These are phyloP conservation scores for Pangasius larnaudii DNA, from an alignment of 2,797 vertebrate species.

Conservation along the genomic window DNA sequence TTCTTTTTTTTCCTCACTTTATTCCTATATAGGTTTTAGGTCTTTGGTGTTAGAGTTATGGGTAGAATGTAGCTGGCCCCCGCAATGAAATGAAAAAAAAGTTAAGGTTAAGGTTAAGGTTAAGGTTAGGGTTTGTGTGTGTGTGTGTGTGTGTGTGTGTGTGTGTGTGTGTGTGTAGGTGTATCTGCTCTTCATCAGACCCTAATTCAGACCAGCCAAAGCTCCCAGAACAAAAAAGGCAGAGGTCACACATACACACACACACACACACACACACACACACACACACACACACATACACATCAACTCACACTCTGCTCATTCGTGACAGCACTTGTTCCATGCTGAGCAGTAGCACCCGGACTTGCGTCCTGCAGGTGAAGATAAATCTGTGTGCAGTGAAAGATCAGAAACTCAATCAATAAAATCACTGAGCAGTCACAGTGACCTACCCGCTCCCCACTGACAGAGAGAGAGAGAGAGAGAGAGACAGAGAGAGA, in stretches of 20 bases:
- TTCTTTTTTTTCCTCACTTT: not conserved
- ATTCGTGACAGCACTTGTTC: not conserved
- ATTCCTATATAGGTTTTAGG: not conserved
- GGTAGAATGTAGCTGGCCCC: too few species aligned
- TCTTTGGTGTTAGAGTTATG: not conserved
- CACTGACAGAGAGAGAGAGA: not conserved
- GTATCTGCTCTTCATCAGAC: constrained; percentile 26
- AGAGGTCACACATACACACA: not conserved
- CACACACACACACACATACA: not conserved
- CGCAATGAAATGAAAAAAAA: not conserved
- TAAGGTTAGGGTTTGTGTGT: not conserved
- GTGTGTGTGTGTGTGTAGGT: constrained; percentile 18
- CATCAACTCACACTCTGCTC: constrained; percentile 12
- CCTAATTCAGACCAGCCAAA: constrained; percentile 28
- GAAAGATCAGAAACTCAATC: constrained; percentile 50
- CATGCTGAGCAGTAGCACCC: constrained; percentile 11
- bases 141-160: constrained; percentile 25
- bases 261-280: not conserved
- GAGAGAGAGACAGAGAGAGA: not conserved
- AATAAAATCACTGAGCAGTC: constrained; percentile 46
- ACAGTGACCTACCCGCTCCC: constrained; percentile 34
- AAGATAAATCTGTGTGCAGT: constrained; percentile 36
- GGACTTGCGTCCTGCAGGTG: constrained; percentile 20
- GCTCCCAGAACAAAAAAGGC: constrained; percentile 20
- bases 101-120: not conserved